Percentiles rank a stretch among this genome's conserved stretches.
Evolutionary conservation across 2,797 vertebrate genomes (phyloP).

Genomic region (Australoheros facetus): DNA sequence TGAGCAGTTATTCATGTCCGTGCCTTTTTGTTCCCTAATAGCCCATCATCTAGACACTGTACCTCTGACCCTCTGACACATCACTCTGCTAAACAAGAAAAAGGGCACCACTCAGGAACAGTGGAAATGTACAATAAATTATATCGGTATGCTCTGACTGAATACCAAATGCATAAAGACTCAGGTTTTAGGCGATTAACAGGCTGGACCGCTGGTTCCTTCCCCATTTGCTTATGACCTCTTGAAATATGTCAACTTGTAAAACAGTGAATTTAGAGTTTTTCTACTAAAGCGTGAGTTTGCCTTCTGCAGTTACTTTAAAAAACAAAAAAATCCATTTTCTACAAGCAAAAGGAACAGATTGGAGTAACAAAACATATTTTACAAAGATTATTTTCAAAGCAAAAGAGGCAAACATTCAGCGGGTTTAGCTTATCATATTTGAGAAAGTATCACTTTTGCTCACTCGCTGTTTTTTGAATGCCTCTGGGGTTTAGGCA

Average conservation of each 20-base stretch:
- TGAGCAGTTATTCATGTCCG: slow-evolving; percentile 52
- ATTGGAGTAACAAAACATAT: not conserved
- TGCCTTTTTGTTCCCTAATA: slow-evolving; percentile 64
- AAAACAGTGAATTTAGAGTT: not conserved
- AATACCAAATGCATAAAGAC: not conserved
- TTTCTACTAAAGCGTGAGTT: not conserved
- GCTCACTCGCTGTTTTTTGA: not conserved
- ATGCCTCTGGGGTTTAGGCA: not conserved
- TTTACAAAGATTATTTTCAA: not conserved
- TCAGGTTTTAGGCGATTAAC: not conserved
- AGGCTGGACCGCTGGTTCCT: not conserved
- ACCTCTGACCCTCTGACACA: slow-evolving; percentile 52
- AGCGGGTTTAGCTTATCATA: not conserved
- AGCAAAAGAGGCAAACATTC: not conserved
- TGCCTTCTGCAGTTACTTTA: not conserved
- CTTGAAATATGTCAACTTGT: not conserved
- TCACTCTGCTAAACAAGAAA: slow-evolving; percentile 25
- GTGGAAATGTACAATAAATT: slow-evolving; percentile 6
- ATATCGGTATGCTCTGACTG: not conserved
- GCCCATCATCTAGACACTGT: slow-evolving; percentile 58
- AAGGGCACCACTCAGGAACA: slow-evolving; percentile 18
- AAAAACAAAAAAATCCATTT: not conserved
- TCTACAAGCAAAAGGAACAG: not conserved
- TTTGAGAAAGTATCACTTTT: not conserved
- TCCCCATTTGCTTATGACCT: not conserved